These are phyloP conservation scores for Pemphredon lugubris DNA, from an alignment of 2,888 invertebrate species.

Conservation along the genomic window DNA sequence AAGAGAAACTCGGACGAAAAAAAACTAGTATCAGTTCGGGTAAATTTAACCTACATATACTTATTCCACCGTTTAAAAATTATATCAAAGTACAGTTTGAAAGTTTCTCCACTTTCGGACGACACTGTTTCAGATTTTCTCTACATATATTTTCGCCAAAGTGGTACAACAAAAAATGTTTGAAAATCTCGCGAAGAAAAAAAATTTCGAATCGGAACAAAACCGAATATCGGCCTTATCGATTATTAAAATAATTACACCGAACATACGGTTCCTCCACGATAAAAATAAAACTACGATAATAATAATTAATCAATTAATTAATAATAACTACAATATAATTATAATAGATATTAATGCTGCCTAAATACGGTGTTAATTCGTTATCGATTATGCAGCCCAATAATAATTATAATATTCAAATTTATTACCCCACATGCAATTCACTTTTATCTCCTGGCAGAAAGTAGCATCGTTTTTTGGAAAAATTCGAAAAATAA, in stretches of 20 bases:
- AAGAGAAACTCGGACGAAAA: too few relatives aligned
- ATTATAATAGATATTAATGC: slow-evolving; percentile 75
- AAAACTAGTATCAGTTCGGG: too few relatives aligned
- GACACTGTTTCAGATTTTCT: too few relatives aligned
- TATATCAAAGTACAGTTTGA: too few relatives aligned
- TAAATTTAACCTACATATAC: too few relatives aligned
- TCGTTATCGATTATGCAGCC: slow-evolving; percentile 65
- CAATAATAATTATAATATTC: slow-evolving; percentile 41
- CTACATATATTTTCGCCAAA: too few relatives aligned
- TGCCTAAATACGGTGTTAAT: slow-evolving; percentile 75
- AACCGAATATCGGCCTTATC: too few relatives aligned
- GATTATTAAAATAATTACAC: slow-evolving; percentile 67
- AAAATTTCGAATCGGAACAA: too few relatives aligned
- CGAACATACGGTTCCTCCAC: slow-evolving; percentile 63
- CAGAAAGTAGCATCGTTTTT: slow-evolving; percentile 34
- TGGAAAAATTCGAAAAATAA: slow-evolving; percentile 45
- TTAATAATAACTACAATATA: slow-evolving; percentile 68
- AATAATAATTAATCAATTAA: slow-evolving; percentile 68
- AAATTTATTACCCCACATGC: slow-evolving; percentile 47
- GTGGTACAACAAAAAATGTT: too few relatives aligned
- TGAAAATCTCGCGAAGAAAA: too few relatives aligned
- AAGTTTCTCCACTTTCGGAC: too few relatives aligned
- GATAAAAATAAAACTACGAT: slow-evolving; percentile 70
- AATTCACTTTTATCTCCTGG: background rate
- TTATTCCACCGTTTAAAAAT: too few relatives aligned